phyloP scores from a whole-genome alignment of 1,140 invertebrate genomes.

The Lepidurus packardi region DNA sequence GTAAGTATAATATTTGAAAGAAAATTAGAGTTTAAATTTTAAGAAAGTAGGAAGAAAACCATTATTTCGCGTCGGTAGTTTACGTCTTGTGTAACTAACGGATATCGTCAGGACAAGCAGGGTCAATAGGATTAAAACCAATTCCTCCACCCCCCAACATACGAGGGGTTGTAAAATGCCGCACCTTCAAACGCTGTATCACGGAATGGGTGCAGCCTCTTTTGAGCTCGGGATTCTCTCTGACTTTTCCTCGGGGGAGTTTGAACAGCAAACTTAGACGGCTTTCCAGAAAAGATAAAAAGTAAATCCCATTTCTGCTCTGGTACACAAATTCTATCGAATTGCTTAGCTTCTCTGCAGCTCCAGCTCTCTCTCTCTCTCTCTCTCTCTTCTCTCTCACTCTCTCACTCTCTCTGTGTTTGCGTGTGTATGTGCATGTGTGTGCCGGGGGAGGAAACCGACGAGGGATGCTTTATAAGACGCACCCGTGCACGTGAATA shows the following conservation, averaged over 20 bases:
- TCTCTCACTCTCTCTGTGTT: background rate
- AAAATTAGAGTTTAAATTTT: background rate
- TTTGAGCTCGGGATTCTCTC: background rate
- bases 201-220: background rate
- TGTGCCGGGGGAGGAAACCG: background rate
- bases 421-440: background rate
- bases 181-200: background rate
- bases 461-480: slow-evolving; percentile 15
- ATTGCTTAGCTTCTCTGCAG: slow-evolving; percentile 40
- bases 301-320: slow-evolving; percentile 3
- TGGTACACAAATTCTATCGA: slow-evolving; percentile 19
- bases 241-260: slow-evolving; percentile 13
- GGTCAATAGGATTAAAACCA: slow-evolving; percentile 15
- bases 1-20: background rate
- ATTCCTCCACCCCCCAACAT: background rate
- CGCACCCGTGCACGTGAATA: slow-evolving; percentile 2
- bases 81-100: background rate
- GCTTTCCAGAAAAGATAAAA: background rate
- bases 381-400: slow-evolving; percentile 12
- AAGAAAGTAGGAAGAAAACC: background rate
- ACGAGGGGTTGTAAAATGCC: background rate
- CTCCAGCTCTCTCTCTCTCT: background rate
- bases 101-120: background rate
- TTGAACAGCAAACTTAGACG: slow-evolving; percentile 12
- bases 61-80: background rate